These are phyloP conservation scores for Cryptomyrus ogoouensis DNA, from an alignment of 2,113 vertebrate genomes.

Conservation along the genomic window DNA sequence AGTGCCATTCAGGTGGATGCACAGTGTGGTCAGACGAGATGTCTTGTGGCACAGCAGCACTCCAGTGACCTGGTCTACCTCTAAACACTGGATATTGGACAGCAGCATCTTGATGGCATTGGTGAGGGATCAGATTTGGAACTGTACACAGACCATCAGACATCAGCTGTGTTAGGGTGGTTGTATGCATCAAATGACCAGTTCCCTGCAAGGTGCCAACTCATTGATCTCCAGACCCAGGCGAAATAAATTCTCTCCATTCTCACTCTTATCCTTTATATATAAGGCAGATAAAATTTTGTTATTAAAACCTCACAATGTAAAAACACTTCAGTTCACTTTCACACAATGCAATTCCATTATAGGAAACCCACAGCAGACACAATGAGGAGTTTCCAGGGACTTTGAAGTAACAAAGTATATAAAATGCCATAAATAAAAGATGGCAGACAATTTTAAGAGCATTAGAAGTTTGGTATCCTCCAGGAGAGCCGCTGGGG, in stretches of 20 bases:
- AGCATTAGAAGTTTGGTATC: slow-evolving; percentile 51
- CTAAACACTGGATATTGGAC: slow-evolving; percentile 45
- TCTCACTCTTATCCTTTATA: slow-evolving; percentile 30
- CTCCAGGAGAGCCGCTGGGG: slow-evolving; percentile 36
- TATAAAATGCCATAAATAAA: slow-evolving; percentile 53
- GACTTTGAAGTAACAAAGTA: slow-evolving; percentile 45
- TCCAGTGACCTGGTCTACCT: slow-evolving; percentile 38
- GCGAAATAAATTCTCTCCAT: slow-evolving; percentile 37
- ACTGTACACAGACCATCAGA: background rate
- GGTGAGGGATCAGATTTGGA: background rate
- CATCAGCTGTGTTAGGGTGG: background rate
- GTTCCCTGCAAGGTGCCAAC: slow-evolving; percentile 20
- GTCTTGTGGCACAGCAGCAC: slow-evolving; percentile 49
- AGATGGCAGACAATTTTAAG: slow-evolving; percentile 49
- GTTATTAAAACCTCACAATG: slow-evolving; percentile 37
- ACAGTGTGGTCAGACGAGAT: slow-evolving; percentile 38
- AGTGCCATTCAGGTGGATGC: slow-evolving; percentile 50
- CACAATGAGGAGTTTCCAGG: slow-evolving; percentile 48
- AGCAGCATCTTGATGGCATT: background rate
- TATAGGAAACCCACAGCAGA: slow-evolving; percentile 37
- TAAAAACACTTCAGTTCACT: slow-evolving; percentile 29
- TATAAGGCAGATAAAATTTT: slow-evolving; percentile 37
- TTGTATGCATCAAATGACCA: background rate
- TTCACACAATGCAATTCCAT: slow-evolving; percentile 40
- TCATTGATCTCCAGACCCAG: slow-evolving; percentile 40